Percentiles rank a stretch among this genome's conserved stretches.
Conservation (phyloP, 2,888 invertebrate species). For the Meganola albula region DNA sequence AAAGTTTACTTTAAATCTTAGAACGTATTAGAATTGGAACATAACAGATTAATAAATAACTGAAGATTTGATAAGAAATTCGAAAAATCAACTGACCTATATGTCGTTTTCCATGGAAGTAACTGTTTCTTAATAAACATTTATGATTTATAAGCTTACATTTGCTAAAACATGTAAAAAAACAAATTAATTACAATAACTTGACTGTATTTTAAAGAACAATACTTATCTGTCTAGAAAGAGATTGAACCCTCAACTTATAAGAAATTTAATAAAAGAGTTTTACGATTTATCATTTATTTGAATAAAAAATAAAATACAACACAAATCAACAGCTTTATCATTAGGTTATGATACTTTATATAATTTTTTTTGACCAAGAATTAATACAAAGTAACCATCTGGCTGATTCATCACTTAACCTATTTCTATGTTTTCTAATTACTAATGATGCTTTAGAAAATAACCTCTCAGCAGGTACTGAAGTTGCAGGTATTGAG, state of each 20-base stretch:
- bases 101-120: not conserved
- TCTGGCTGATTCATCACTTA: constrained; percentile 1
- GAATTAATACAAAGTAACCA: constrained; percentile 1
- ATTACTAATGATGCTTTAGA: constrained; percentile 1
- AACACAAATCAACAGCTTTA: not conserved
- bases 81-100: not conserved
- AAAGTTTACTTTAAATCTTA: too few relatives aligned
- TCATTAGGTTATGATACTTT: not conserved
- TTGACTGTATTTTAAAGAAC: not conserved
- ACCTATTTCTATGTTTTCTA: constrained; percentile 1
- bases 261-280: constrained; percentile 1
- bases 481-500: too few relatives aligned
- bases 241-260: not conserved
- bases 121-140: not conserved
- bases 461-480: too few relatives aligned
- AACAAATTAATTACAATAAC: not conserved
- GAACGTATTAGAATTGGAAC: too few relatives aligned
- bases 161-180: not conserved
- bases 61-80: too few relatives aligned
- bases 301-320: not conserved
- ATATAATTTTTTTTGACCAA: constrained; percentile 1
- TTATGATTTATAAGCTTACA: not conserved
- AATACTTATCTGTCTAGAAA: not conserved
- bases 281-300: constrained; percentile 1
- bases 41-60: too few relatives aligned